Evolutionary conservation across 1,140 invertebrate genomes (phyloP).

Genomic region (Drusus annulatus): DNA sequence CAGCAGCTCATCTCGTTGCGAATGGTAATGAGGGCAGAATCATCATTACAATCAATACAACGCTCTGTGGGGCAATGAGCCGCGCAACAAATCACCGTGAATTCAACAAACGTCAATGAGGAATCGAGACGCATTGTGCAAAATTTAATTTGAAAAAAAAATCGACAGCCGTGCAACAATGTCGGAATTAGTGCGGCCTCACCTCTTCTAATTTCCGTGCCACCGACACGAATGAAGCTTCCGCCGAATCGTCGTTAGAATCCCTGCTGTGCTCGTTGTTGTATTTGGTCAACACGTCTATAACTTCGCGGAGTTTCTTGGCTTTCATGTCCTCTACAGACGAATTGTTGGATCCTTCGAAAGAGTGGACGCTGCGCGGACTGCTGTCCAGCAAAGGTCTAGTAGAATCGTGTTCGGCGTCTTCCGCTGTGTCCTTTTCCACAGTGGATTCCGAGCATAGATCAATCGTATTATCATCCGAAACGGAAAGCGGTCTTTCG

Average conservation of each 20-base stretch:
- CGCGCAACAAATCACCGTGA: conserved; percentile 31
- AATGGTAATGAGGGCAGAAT: conserved; percentile 14
- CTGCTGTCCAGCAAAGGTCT: not conserved
- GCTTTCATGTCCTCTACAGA: not conserved
- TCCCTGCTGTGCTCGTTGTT: conserved; percentile 16
- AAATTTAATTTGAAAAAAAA: conserved; percentile 55
- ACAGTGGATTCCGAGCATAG: not conserved
- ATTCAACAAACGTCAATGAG: conserved; percentile 18
- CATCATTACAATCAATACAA: conserved; percentile 29
- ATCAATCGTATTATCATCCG: not conserved
- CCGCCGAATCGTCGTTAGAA: conserved; percentile 26
- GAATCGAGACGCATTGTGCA: conserved; percentile 48
- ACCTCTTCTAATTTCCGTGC: conserved; percentile 58
- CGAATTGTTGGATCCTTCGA: not conserved
- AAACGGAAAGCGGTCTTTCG: too few species aligned
- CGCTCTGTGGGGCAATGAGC: not conserved
- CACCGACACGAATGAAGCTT: conserved; percentile 52
- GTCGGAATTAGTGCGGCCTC: conserved; percentile 41
- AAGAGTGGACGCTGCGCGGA: not conserved
- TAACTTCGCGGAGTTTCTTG: not conserved
- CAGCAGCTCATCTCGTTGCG: conserved; percentile 12
- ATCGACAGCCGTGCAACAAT: conserved; percentile 39
- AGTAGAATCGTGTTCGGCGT: not conserved
- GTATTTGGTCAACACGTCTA: conserved; percentile 9
- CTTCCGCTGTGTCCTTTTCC: not conserved